phyloP scores from a whole-genome alignment of 2,113 vertebrate species.

The Varanus komodoensis region DNA sequence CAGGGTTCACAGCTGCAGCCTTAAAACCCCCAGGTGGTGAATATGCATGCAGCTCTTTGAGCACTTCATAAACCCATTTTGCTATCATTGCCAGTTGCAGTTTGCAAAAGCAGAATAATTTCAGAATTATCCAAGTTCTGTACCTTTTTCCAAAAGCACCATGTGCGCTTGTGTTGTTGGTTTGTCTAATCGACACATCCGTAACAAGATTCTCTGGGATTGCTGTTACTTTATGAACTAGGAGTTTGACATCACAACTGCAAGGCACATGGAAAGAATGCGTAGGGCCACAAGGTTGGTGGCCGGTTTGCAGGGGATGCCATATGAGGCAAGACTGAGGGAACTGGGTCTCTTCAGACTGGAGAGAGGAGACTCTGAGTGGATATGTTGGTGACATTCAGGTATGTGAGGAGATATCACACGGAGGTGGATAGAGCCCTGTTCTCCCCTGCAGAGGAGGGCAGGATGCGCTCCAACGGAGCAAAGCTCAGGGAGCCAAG shows the following conservation, averaged over 20 bases:
- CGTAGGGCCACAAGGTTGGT: too few relatives aligned
- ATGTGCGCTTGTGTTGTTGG: too few relatives aligned
- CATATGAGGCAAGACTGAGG: too few relatives aligned
- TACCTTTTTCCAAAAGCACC: neutral
- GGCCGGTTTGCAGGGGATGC: too few relatives aligned
- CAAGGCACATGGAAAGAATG: neutral
- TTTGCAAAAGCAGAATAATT: neutral
- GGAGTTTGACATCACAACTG: neutral
- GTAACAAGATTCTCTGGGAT: neutral
- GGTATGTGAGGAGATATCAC: too few relatives aligned
- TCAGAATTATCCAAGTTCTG: neutral
- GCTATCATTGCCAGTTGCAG: neutral
- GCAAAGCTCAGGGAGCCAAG: too few relatives aligned
- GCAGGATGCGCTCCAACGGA: too few relatives aligned
- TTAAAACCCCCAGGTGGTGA: neutral
- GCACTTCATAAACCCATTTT: neutral
- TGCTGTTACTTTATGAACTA: neutral
- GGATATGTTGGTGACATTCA: too few relatives aligned
- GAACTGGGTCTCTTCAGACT: too few relatives aligned
- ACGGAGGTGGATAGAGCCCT: too few relatives aligned
- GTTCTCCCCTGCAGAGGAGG: too few relatives aligned
- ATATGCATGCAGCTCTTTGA: neutral
- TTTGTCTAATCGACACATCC: neutral
- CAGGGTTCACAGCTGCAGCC: neutral
- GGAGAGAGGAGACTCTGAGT: too few relatives aligned